Percentiles rank a stretch among this genome's conserved stretches.
These are phyloP conservation scores for Corythornis vintsioides DNA, from an alignment of 2,113 vertebrate genomes.

Conservation along the genomic window DNA sequence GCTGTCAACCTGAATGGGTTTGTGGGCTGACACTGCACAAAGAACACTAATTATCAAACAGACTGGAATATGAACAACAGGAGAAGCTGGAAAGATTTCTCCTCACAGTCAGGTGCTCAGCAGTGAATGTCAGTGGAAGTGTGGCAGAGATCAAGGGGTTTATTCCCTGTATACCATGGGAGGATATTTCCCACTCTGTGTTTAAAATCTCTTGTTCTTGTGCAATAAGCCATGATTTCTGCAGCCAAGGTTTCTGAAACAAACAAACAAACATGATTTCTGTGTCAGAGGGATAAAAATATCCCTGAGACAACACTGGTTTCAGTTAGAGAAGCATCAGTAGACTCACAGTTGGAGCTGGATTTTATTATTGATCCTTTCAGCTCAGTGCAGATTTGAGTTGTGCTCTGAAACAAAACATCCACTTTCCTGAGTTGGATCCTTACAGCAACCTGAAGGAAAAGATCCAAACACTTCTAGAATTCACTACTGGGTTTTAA, in stretches of 20 bases:
- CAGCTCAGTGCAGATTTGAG: background rate
- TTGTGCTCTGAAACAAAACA: background rate
- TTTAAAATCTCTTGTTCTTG: slow-evolving; percentile 20
- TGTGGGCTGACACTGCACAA: slow-evolving; percentile 37
- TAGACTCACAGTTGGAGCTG: slow-evolving; percentile 17
- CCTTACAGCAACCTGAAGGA: background rate
- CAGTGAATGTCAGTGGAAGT: background rate
- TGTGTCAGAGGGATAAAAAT: slow-evolving; percentile 51
- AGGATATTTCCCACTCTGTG: background rate
- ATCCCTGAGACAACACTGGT: background rate
- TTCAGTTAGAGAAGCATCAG: slow-evolving; percentile 30
- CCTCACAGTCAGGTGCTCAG: background rate
- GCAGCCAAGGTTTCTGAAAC: background rate
- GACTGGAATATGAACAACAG: background rate
- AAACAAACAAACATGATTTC: background rate
- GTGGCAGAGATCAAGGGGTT: background rate
- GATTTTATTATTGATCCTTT: slow-evolving; percentile 48
- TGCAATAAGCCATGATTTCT: slow-evolving; percentile 17
- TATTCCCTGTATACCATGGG: background rate
- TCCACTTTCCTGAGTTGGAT: background rate
- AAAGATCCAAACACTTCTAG: background rate
- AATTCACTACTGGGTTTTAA: background rate
- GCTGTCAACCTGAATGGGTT: slow-evolving; percentile 19
- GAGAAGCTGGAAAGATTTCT: background rate
- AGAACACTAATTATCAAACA: slow-evolving; percentile 47